Evolutionary conservation across 2,888 invertebrate genomes (phyloP).

Genomic region (Meteorus colon): DNA sequence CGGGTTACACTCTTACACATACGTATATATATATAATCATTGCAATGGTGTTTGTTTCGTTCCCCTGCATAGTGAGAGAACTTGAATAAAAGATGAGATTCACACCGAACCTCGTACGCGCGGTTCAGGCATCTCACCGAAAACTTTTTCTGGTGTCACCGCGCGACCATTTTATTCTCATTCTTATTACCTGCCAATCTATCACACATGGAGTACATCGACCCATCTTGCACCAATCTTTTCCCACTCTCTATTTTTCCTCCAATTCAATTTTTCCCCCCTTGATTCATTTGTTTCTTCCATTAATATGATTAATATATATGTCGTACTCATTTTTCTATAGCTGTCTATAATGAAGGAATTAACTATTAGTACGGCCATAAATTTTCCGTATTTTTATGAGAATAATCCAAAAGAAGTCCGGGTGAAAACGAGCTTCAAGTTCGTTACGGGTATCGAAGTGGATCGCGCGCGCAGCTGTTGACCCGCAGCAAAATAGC

Average conservation of each 20-base stretch:
- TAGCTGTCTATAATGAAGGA: too few species aligned
- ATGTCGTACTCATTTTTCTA: too few species aligned
- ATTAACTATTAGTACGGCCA: too few species aligned
- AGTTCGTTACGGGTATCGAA: constrained; percentile 20
- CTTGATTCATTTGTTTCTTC: too few species aligned
- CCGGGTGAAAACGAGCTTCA: neutral
- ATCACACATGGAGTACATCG: neutral
- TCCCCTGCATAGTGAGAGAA: constrained; percentile 28
- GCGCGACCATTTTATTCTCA: neutral
- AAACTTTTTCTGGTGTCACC: constrained; percentile 28
- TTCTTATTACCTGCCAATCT: neutral
- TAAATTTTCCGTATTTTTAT: neutral
- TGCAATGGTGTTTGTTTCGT: neutral
- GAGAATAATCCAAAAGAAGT: neutral
- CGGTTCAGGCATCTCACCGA: constrained; percentile 34
- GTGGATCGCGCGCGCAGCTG: constrained; percentile 45
- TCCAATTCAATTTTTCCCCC: too few species aligned
- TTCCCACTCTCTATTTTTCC: too few species aligned
- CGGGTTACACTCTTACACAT: neutral
- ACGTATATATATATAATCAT: neutral
- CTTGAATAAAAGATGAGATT: constrained; percentile 70
- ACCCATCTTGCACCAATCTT: neutral
- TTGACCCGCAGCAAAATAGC: constrained; percentile 48
- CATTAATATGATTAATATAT: too few species aligned
- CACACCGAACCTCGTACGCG: constrained; percentile 69